Base-by-base conservation (phyloP, 2,797 vertebrate genomes). In the Monodelphis domestica region DNA sequence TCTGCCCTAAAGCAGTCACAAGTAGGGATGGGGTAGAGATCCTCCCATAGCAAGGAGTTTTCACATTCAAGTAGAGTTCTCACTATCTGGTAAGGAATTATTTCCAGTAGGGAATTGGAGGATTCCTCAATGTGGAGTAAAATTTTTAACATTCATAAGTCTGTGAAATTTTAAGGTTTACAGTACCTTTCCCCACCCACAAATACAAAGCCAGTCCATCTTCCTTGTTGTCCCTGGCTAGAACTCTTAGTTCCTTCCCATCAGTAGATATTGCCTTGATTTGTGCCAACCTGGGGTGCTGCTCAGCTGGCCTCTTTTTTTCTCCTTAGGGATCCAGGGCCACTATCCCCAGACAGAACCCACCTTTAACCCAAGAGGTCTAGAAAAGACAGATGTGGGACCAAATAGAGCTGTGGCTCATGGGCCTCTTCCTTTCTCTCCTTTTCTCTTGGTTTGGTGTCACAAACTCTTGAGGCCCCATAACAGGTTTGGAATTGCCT, bases 261-360 rank as follows among this genome's bases (percentile, higher is more conserved):
- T 96, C 98, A 96, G 97, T 98, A 98, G 98, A 98, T 98, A 98
- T 92, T 98, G 98, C 97, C 98, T 98, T 98, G 97, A 95, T 70
- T 54, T 12, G 90, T 95, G 91, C 95, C 52, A 91, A 92, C 91
- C 95, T 91, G 94, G 94, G 95, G 59, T 92, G 91, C 94, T 0
- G 0, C 93, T 97, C 78, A 38, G 30, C 51, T 97, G 96, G 95
- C 91, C 63, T 0, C 0, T 87, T 92, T 70, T 92, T 96, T 89
- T 91, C 57, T 55, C 92, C 94, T 55, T 1, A 28, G 92, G 56
- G 54, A 91, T 54, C 91, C 0, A 17, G 87, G 92, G 90, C 97
- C 96, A 45, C 70, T 87, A 84, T 24, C 50, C 90, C 95, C 70
- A 45, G 53, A 70, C 91, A 95, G 92, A 90, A 92, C 96, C 50